Evolutionary conservation across 2,113 vertebrate genomes (phyloP).

Genomic region (Benthochromis sp.): DNA sequence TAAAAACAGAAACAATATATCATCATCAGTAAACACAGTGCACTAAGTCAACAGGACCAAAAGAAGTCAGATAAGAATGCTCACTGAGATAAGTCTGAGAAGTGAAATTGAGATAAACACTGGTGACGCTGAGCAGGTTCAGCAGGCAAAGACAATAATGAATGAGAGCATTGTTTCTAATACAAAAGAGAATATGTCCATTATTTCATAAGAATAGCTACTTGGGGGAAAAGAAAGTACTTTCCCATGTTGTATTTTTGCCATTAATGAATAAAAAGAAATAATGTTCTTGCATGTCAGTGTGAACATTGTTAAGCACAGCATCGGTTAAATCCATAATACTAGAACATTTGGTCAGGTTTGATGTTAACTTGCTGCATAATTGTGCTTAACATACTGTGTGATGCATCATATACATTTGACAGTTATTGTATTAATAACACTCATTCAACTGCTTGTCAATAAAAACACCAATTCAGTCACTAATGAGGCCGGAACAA

Average conservation of each 20-base stretch:
- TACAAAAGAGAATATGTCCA: background rate
- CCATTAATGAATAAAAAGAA: background rate
- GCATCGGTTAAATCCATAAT: background rate
- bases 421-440: background rate
- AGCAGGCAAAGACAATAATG: background rate
- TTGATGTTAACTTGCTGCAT: background rate
- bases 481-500: background rate
- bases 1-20: background rate
- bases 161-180: background rate
- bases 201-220: background rate
- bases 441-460: background rate
- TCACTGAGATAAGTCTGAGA: background rate
- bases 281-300: background rate
- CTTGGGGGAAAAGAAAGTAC: background rate
- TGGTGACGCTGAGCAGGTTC: background rate
- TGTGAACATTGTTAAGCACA: background rate
- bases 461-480: background rate
- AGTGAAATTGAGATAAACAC: background rate
- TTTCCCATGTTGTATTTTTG: background rate
- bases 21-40: background rate
- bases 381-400: background rate
- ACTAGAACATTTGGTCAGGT: background rate
- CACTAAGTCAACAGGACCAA: background rate
- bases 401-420: background rate
- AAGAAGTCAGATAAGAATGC: background rate